Base-by-base conservation (phyloP, 2,113 vertebrate species). In the Salvator merianae region DNA sequence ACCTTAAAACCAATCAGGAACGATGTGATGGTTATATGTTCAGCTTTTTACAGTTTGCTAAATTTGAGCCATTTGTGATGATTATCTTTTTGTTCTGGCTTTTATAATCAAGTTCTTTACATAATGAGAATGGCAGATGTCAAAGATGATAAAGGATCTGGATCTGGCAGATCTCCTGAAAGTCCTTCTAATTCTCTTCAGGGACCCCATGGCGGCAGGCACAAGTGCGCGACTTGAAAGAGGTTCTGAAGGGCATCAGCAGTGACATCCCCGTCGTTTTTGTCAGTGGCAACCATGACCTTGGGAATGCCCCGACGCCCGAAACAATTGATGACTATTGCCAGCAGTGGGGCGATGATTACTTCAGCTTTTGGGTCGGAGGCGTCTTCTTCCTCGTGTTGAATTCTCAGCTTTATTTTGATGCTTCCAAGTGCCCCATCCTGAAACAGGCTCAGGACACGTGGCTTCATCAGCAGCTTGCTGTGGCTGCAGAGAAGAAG, bases 311-410 rank as follows among this genome's bases (percentile, higher is more conserved):
- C 18, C 98, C 99, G 9, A 99, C 98, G 0, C 91, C 90, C 0
- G 95, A 95, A 83, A 97, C 96, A 0, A 84, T 99, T 80, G 91
- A 95, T 9, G 92, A 97, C 77, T 99, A 96, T 86, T 95, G 97
- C 92, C 91, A 65, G 12, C 94, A 89, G 2, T 99, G 98, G 98
- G 99, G 99, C 0, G 97, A 99, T 1, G 98, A 99, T 93, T 99
- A 99, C 92, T 99, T 99, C 94, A 98, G 97, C 94, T 99, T 99
- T 93, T 99, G 98, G 98, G 97, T 97, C 9, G 98, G 98, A 4
- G 98, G 98, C 0, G 97, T 98, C 84, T 91, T 98, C 88, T 99
- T 97, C 92, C 96, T 99, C 43, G 98, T 99, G 83, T 95, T 99
- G 88, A 99, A 99, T 94, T 99, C 99, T 74, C 98, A 99, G 94